Evolutionary conservation across 2,888 invertebrate species (phyloP).

Genomic region (Eupithecia subumbrata): DNA sequence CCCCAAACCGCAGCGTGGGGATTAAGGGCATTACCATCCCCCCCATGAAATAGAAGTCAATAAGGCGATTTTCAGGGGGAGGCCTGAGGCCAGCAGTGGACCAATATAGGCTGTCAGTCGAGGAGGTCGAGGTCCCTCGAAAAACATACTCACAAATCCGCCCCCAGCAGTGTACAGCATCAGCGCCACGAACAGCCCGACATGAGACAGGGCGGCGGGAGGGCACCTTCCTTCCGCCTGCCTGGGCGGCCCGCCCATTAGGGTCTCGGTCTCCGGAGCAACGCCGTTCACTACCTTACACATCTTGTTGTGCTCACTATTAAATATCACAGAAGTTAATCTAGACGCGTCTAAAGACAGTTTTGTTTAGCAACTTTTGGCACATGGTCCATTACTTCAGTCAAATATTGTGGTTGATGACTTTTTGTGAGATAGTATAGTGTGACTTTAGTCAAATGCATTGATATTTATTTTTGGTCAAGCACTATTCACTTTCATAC

Average conservation of each 20-base stretch:
- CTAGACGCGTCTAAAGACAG: not conserved
- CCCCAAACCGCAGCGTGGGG: too few species aligned
- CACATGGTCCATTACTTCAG: not conserved
- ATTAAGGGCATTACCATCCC: too few species aligned
- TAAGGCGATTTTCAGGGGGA: too few species aligned
- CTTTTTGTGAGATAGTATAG: not conserved
- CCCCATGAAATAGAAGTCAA: too few species aligned
- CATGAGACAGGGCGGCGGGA: conserved; percentile 87
- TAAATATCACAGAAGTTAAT: not conserved
- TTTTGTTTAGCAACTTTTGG: not conserved
- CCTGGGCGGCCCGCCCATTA: conserved; percentile 74
- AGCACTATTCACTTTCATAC: not conserved
- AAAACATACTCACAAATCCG: conserved; percentile 86
- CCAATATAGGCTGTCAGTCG: too few species aligned
- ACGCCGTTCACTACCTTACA: conserved; percentile 75
- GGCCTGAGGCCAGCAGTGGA: too few species aligned
- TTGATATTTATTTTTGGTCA: not conserved
- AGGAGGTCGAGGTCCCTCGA: too few species aligned
- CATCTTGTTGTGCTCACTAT: conserved; percentile 58
- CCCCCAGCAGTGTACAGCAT: conserved; percentile 92
- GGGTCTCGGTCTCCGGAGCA: conserved; percentile 79
- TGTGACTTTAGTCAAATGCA: not conserved
- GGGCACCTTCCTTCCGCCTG: conserved; percentile 83
- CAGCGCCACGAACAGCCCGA: conserved; percentile 89
- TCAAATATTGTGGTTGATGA: not conserved